Evolutionary conservation across 2,797 vertebrate genomes (phyloP).

Genomic region (Champsocephalus gunnari): DNA sequence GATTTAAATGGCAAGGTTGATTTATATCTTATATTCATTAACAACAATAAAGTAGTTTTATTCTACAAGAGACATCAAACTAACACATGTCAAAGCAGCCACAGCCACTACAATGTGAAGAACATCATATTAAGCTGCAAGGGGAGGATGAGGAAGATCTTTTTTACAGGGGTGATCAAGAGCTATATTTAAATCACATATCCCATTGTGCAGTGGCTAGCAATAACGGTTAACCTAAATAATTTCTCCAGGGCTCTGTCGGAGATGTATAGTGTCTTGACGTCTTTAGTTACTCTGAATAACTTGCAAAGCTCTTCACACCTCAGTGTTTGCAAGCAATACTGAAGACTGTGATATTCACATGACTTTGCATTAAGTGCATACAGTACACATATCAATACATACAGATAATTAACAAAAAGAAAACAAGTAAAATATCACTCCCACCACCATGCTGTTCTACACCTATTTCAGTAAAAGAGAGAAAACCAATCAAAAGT

Average conservation of each 20-base stretch:
- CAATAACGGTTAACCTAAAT: background rate
- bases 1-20: background rate
- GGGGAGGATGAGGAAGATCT: background rate
- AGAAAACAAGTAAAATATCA: background rate
- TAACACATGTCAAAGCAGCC: background rate
- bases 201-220: background rate
- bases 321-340: background rate
- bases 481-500: too few species aligned
- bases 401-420: background rate
- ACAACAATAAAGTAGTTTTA: background rate
- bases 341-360: background rate
- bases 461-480: background rate
- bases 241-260: background rate
- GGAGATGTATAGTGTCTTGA: background rate
- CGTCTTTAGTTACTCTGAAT: background rate
- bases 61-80: background rate
- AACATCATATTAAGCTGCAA: too few species aligned
- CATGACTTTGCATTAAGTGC: conserved; percentile 2
- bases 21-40: background rate
- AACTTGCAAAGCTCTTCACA: conserved; percentile 1
- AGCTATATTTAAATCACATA: background rate
- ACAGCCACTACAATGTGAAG: background rate
- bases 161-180: background rate
- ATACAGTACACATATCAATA: background rate
- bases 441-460: background rate